Conservation (phyloP, 2,888 invertebrate genomes). For the Tiliacea aurago region DNA sequence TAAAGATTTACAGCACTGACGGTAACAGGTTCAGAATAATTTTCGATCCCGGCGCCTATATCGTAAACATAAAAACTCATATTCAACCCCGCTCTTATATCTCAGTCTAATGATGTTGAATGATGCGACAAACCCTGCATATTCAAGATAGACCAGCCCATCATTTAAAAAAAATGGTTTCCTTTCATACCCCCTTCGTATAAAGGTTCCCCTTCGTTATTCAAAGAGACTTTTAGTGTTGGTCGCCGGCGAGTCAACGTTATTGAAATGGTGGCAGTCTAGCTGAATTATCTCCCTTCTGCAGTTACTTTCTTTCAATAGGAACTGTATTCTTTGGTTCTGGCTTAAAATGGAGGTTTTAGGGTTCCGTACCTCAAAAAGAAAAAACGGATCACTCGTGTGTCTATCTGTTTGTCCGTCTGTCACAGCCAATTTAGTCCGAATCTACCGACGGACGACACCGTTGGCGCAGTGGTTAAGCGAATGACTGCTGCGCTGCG, state of each 20-base stretch:
- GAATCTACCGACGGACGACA: too few relatives aligned
- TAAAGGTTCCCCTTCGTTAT: conserved; percentile 87
- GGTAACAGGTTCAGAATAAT: conserved; percentile 46
- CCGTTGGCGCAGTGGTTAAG: too few relatives aligned
- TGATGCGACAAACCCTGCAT: conserved; percentile 84
- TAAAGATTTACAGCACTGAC: conserved; percentile 39
- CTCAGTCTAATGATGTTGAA: conserved; percentile 87
- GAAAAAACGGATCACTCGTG: too few relatives aligned
- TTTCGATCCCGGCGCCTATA: conserved; percentile 51
- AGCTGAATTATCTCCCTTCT: conserved; percentile 72
- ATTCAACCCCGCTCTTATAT: conserved; percentile 80
- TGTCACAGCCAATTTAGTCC: too few relatives aligned
- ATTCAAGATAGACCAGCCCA: conserved; percentile 83
- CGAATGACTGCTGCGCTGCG: too few relatives aligned
- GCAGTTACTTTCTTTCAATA: conserved; percentile 63
- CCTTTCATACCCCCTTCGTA: conserved; percentile 82
- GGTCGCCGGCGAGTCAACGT: conserved; percentile 73
- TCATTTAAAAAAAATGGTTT: conserved; percentile 86
- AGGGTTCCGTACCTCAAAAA: too few relatives aligned
- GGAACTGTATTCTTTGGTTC: conserved; percentile 34
- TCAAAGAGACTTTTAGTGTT: conserved; percentile 84
- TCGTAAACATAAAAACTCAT: conserved; percentile 70
- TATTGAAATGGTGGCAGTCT: conserved; percentile 73
- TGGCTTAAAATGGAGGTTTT: conserved; percentile 14
- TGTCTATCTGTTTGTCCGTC: too few relatives aligned